phyloP scores from a whole-genome alignment of 2,888 invertebrate species.

The Hypercompe scribonia region DNA sequence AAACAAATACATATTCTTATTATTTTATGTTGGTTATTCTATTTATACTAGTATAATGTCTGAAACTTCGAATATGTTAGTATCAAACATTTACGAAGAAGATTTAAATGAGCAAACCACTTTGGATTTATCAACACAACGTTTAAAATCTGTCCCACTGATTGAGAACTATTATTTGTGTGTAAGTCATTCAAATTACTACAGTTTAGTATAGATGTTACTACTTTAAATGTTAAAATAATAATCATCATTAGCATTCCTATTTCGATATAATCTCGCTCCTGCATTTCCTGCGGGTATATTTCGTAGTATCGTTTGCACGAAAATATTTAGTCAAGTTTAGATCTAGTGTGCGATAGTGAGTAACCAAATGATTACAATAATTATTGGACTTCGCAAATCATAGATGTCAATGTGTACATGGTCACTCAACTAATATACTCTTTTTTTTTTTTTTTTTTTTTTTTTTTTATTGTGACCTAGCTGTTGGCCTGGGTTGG shows the following conservation, averaged over 20 bases:
- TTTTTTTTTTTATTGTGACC: too few relatives aligned
- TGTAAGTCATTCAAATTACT: conserved; percentile 61
- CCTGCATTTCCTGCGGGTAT: too few relatives aligned
- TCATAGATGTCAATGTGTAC: too few relatives aligned
- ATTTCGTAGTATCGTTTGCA: too few relatives aligned
- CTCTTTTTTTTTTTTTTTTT: too few relatives aligned
- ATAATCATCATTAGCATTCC: background rate
- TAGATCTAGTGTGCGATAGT: too few relatives aligned
- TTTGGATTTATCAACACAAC: conserved; percentile 66
- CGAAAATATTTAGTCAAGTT: too few relatives aligned
- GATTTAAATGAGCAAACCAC: conserved; percentile 64
- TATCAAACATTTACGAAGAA: conserved; percentile 70
- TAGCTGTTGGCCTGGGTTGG: too few relatives aligned
- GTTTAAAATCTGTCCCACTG: conserved; percentile 62
- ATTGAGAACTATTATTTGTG: conserved; percentile 61
- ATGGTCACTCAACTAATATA: too few relatives aligned
- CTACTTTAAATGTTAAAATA: background rate
- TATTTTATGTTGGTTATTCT: background rate
- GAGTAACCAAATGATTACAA: too few relatives aligned
- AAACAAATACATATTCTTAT: conserved; percentile 44
- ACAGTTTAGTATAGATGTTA: too few relatives aligned
- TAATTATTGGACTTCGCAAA: too few relatives aligned
- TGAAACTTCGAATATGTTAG: conserved; percentile 45
- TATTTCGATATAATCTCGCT: background rate
- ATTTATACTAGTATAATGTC: conserved; percentile 56